A percentile compares a stretch with the other conserved stretches of the same genome.
phyloP scores from a whole-genome alignment of 2,113 vertebrate species.

The Eublepharis macularius region DNA sequence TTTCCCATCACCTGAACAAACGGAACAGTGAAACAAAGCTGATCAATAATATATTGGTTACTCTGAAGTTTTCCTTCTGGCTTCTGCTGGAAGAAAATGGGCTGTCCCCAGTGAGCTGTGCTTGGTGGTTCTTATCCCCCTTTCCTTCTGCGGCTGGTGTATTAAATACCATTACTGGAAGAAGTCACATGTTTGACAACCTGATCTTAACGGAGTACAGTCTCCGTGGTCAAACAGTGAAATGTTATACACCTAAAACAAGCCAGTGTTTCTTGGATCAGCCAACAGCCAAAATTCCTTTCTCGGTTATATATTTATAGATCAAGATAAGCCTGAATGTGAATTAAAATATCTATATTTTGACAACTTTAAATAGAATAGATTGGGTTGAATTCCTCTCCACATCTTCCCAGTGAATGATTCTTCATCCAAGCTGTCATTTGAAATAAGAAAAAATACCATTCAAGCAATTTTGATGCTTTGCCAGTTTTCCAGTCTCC shows the following conservation, averaged over 20 bases:
- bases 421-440: not conserved
- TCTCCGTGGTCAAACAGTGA: conserved; percentile 28
- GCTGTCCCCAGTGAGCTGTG: not conserved
- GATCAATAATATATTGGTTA: conserved; percentile 61
- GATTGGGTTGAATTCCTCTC: not conserved
- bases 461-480: not conserved
- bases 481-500: conserved; percentile 4
- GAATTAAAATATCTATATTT: conserved; percentile 5
- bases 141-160: conserved; percentile 16
- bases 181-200: conserved; percentile 28
- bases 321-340: conserved; percentile 21
- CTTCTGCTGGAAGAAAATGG: conserved; percentile 13
- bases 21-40: conserved; percentile 41
- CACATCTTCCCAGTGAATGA: conserved; percentile 3
- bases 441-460: conserved; percentile 2
- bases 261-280: conserved; percentile 9
- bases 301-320: conserved; percentile 29
- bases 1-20: conserved; percentile 45
- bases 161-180: not conserved
- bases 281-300: conserved; percentile 18
- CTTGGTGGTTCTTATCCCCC: not conserved
- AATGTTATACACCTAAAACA: conserved; percentile 27
- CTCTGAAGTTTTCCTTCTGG: conserved; percentile 50
- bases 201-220: conserved; percentile 45
- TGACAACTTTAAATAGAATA: conserved; percentile 13